These are phyloP conservation scores for Saimiri boliviensis DNA, from an alignment of 2,113 vertebrate species.

Conservation along the genomic window DNA sequence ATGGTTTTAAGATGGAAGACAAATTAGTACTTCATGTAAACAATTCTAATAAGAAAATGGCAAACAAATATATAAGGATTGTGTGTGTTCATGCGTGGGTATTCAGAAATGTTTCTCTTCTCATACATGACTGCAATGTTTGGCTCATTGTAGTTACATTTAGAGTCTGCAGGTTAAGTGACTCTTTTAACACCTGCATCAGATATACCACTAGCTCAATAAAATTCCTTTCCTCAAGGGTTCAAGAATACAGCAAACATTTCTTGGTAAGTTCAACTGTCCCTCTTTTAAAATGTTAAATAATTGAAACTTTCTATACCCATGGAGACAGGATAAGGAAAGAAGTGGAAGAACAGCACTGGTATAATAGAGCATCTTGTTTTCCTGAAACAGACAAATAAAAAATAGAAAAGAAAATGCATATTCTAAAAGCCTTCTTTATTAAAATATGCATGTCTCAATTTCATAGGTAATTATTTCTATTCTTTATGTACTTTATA, in stretches of 20 bases:
- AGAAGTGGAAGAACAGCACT: background rate
- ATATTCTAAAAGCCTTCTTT: background rate
- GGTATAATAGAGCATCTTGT: background rate
- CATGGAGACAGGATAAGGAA: rapidly evolving
- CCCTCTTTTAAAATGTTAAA: background rate
- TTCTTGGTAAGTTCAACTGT: background rate
- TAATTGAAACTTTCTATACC: background rate
- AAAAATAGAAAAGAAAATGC: background rate
- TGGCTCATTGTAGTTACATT: background rate
- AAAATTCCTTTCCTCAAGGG: background rate
- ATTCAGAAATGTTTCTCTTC: background rate
- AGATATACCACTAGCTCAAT: background rate
- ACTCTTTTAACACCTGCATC: background rate
- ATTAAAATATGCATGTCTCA: background rate
- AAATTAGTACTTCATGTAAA: background rate
- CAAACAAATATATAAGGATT: background rate
- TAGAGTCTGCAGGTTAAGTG: background rate
- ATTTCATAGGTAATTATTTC: background rate
- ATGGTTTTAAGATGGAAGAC: background rate
- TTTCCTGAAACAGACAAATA: background rate
- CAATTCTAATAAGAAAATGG: background rate
- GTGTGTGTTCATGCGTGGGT: background rate
- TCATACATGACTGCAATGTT: background rate
- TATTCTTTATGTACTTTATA: background rate
- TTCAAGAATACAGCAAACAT: background rate